phyloP scores from a whole-genome alignment of 2,888 invertebrate genomes.

The Diogma glabrata region DNA sequence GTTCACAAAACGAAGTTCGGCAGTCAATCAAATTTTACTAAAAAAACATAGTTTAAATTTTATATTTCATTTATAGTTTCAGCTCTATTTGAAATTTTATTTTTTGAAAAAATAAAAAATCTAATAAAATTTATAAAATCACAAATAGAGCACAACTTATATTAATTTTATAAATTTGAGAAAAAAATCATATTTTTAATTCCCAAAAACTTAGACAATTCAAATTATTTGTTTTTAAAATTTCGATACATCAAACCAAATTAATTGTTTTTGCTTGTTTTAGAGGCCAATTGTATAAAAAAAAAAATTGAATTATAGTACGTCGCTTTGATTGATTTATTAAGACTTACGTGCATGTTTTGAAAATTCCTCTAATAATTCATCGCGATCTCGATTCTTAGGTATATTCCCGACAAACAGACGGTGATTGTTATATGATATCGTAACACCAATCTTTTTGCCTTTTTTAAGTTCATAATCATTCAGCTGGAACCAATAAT shows the following conservation, averaged over 20 bases:
- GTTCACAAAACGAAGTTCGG: slow-evolving; percentile 3
- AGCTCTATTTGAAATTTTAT: slow-evolving; percentile 5
- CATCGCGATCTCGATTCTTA: slow-evolving; percentile 99
- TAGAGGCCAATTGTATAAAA: too few relatives aligned
- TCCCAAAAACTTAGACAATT: slow-evolving; percentile 2
- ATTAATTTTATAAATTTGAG: slow-evolving; percentile 7
- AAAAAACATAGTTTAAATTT: slow-evolving; percentile 7
- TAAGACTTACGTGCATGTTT: slow-evolving; percentile 94
- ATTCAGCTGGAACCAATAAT: slow-evolving; percentile 89
- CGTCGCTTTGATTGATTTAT: slow-evolving; percentile 20
- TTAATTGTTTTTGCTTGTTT: too few relatives aligned
- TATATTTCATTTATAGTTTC: too few relatives aligned
- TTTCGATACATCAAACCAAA: too few relatives aligned
- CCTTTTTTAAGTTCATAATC: slow-evolving; percentile 99
- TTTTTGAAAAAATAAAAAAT: slow-evolving; percentile 4
- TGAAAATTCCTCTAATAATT: slow-evolving; percentile 98
- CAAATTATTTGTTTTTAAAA: too few relatives aligned
- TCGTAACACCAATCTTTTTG: slow-evolving; percentile 98
- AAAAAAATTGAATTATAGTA: slow-evolving; percentile 2
- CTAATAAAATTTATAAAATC: slow-evolving; percentile 3
- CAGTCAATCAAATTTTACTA: slow-evolving; percentile 6
- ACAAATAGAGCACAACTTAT: neutral
- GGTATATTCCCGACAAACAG: slow-evolving; percentile 99
- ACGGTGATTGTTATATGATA: slow-evolving; percentile 99
- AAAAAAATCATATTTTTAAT: slow-evolving; percentile 5